These are phyloP conservation scores for Colossoma macropomum DNA, from an alignment of 2,113 vertebrate species.

Conservation along the genomic window DNA sequence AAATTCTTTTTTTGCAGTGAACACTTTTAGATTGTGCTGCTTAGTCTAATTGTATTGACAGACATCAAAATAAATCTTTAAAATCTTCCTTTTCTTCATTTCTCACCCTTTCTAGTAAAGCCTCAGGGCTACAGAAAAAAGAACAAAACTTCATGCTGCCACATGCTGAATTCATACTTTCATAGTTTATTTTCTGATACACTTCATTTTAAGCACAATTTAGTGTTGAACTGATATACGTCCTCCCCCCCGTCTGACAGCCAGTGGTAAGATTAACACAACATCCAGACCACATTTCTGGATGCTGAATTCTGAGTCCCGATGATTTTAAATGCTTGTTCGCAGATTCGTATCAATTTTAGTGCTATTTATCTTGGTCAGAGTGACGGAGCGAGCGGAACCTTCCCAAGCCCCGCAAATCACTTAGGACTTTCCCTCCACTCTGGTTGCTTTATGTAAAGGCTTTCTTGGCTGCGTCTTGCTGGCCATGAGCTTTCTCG, in stretches of 20 bases:
- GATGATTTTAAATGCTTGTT: conserved; percentile 48
- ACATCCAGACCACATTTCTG: conserved; percentile 19
- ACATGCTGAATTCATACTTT: neutral
- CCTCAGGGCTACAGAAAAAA: neutral
- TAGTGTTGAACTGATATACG: conserved; percentile 3
- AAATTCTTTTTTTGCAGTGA: too few relatives aligned
- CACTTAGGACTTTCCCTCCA: conserved; percentile 33
- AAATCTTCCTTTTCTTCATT: too few relatives aligned
- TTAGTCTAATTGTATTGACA: too few relatives aligned
- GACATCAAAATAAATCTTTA: too few relatives aligned
- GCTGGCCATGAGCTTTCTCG: conserved; percentile 55
- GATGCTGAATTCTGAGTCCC: conserved; percentile 9
- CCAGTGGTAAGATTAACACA: conserved; percentile 42
- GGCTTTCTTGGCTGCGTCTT: conserved; percentile 33
- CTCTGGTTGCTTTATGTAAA: conserved; percentile 23
- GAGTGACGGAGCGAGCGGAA: conserved; percentile 35
- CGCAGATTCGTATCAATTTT: conserved; percentile 40
- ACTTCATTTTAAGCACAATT: neutral
- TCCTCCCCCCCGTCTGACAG: conserved; percentile 4
- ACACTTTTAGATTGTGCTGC: too few relatives aligned
- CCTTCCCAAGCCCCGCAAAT: conserved; percentile 46
- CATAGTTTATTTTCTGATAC: conserved; percentile 12
- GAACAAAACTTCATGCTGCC: neutral
- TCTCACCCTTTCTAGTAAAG: neutral
- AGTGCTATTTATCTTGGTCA: conserved; percentile 49